Conservation (phyloP, 1,140 invertebrate genomes). For the Drosophila pachea region DNA sequence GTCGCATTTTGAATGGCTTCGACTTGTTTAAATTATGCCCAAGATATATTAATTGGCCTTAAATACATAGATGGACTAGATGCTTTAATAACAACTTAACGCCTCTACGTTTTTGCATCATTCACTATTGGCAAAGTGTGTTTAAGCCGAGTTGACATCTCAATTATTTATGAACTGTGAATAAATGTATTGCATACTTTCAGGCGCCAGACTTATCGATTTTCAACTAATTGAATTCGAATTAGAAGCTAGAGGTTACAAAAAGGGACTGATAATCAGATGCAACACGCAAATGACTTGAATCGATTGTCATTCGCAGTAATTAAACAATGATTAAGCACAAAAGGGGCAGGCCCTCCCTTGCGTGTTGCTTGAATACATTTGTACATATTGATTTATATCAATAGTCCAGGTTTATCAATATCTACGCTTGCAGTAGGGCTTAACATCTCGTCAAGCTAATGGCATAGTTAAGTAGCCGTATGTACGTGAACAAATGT, state of each 20-base stretch:
- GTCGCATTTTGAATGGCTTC: no score
- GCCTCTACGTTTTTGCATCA: not conserved
- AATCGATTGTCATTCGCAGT: conserved; percentile 14
- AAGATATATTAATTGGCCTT: no score
- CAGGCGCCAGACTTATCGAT: conserved; percentile 1
- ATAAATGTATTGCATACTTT: conserved; percentile 28
- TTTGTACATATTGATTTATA: conserved; percentile 5
- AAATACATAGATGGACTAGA: no score
- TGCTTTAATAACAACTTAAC: not conserved
- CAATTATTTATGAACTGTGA: not conserved
- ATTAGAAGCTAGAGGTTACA: conserved; percentile 8
- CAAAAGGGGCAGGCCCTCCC: not conserved
- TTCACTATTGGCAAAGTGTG: not conserved
- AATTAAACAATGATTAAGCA: conserved; percentile 24
- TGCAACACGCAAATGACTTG: conserved; percentile 11
- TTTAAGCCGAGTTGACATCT: conserved; percentile 16
- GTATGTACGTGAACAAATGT: conserved; percentile 24
- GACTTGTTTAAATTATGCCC: no score
- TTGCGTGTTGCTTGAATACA: conserved; percentile 12
- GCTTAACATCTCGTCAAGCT: conserved; percentile 16
- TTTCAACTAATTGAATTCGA: conserved; percentile 2
- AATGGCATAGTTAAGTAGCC: conserved; percentile 8
- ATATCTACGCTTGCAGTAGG: not conserved
- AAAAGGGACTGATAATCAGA: not conserved
- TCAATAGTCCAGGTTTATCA: conserved; percentile 11